Evolutionary conservation across 1,140 invertebrate genomes (phyloP).

Genomic region (Brachionus sp.): DNA sequence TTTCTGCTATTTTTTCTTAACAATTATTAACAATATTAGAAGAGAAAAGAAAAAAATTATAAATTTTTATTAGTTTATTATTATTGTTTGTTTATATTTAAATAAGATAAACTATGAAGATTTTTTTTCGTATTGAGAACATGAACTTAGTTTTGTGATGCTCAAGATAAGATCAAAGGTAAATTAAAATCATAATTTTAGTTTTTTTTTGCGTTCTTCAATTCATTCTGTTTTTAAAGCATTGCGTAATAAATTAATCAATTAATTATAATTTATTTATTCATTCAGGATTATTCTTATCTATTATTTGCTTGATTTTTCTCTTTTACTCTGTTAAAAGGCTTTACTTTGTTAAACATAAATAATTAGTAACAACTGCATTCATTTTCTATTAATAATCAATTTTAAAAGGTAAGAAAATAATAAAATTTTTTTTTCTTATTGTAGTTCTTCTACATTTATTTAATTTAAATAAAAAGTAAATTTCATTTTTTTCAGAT

Average conservation of each 20-base stretch:
- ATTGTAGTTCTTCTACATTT: too few species aligned
- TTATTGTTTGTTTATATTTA: neutral
- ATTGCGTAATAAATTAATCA: neutral
- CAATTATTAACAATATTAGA: neutral
- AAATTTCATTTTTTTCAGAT: too few species aligned
- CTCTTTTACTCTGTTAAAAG: too few species aligned
- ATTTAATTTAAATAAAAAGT: too few species aligned
- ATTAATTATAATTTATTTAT: neutral
- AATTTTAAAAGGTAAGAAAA: too few species aligned
- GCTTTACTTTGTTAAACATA: too few species aligned
- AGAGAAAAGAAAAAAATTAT: neutral
- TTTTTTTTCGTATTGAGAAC: neutral
- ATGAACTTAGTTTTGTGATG: neutral
- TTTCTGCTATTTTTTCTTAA: neutral
- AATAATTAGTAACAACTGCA: too few species aligned
- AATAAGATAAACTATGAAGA: neutral
- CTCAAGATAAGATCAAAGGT: neutral
- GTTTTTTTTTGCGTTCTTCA: neutral
- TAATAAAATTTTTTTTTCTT: too few species aligned
- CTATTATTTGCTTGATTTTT: neutral
- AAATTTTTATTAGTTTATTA: slow-evolving; percentile 2
- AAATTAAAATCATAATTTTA: neutral
- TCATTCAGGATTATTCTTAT: neutral
- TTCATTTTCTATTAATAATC: too few species aligned
- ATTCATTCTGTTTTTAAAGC: neutral